Evolutionary conservation across 2,888 invertebrate genomes (phyloP).

Genomic region (Odontomyia ornata): DNA sequence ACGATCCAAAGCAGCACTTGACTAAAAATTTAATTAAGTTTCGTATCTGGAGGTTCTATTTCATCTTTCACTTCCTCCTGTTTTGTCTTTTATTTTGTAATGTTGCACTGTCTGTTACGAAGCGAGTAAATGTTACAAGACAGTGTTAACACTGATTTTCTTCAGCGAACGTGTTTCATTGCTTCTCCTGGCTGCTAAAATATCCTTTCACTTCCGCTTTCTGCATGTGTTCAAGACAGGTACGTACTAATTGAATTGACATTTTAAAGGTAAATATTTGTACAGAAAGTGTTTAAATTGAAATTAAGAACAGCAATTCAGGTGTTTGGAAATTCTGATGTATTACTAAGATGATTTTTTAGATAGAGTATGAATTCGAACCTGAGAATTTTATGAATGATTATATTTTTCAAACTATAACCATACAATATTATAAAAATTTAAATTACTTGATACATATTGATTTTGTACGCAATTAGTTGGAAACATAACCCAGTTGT

Average conservation of each 20-base stretch:
- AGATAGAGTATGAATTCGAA: too few relatives aligned
- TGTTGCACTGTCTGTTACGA: not conserved
- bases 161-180: not conserved
- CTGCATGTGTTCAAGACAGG: constrained; percentile 25
- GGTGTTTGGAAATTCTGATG: too few relatives aligned
- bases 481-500: too few relatives aligned
- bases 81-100: not conserved
- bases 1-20: not conserved
- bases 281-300: constrained; percentile 10
- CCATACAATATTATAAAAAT: too few relatives aligned
- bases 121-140: not conserved
- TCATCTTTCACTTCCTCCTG: not conserved
- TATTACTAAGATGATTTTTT: too few relatives aligned
- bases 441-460: too few relatives aligned
- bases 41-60: not conserved
- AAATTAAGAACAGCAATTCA: not conserved
- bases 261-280: constrained; percentile 10
- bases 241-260: constrained; percentile 25
- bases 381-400: too few relatives aligned
- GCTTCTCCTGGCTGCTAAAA: not conserved
- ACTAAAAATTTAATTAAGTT: constrained; percentile 32
- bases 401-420: too few relatives aligned
- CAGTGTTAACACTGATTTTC: not conserved
- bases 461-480: too few relatives aligned
- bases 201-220: not conserved